Conservation (phyloP, 2,888 invertebrate genomes). For the Epirrhoe alternata region DNA sequence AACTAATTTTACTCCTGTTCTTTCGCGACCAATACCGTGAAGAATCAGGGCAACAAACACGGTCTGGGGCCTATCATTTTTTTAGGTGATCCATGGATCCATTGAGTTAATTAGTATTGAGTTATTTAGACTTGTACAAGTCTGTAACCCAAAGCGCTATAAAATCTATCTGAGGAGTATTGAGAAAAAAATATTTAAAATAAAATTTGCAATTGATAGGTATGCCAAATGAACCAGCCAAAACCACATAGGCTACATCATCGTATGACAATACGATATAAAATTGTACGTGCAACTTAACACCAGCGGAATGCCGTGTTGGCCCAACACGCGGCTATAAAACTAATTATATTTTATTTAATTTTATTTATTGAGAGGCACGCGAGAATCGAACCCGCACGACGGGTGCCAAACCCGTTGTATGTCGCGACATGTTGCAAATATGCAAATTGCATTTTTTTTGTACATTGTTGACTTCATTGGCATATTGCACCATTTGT, state of each 20-base stretch:
- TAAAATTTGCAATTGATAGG: background rate
- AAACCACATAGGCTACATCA: constrained; percentile 28
- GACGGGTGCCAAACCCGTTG: constrained; percentile 71
- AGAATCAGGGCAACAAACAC: no score
- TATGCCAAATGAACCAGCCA: constrained; percentile 12
- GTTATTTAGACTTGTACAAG: no score
- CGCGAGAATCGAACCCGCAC: constrained; percentile 63
- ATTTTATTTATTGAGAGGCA: constrained; percentile 74
- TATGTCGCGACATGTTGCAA: constrained; percentile 27
- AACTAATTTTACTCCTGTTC: no score
- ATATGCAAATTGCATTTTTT: background rate
- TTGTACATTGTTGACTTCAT: background rate
- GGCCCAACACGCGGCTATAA: constrained; percentile 57
- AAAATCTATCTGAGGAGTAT: no score
- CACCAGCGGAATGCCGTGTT: constrained; percentile 70
- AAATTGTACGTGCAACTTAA: constrained; percentile 69
- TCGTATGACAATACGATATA: constrained; percentile 62
- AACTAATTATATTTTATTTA: constrained; percentile 78
- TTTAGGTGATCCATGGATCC: no score
- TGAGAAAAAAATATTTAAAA: no score
- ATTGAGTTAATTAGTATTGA: no score
- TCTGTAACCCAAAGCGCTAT: no score
- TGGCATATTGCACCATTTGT: background rate
- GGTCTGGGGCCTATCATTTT: no score
- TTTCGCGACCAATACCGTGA: no score